A percentile compares a stretch with the other conserved stretches of the same genome.
Conservation (phyloP, 2,113 vertebrate genomes). For the Mus pahari region DNA sequence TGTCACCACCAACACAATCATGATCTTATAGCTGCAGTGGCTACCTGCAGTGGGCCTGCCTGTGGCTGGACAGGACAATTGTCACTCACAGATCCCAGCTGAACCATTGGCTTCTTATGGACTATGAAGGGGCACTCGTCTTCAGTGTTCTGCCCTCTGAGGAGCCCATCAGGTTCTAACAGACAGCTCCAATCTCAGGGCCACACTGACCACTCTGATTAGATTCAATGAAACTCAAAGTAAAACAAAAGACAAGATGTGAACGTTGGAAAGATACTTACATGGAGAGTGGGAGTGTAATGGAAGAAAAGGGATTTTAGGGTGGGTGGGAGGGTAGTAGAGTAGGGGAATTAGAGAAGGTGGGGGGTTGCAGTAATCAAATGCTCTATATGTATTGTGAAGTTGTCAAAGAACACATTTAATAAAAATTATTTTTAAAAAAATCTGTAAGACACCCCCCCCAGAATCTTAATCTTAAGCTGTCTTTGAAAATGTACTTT, state of each 20-base stretch:
- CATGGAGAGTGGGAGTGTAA: neutral
- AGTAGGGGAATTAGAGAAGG: neutral
- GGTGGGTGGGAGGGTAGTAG: no score
- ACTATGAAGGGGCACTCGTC: neutral
- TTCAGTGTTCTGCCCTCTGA: neutral
- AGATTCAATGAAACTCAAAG: neutral
- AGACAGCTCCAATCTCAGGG: neutral
- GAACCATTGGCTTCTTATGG: neutral
- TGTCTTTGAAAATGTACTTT: neutral
- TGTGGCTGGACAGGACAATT: neutral
- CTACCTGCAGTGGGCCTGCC: neutral
- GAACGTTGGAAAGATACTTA: neutral
- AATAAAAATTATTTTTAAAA: neutral
- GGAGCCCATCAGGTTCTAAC: neutral
- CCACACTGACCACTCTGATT: neutral
- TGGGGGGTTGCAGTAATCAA: neutral
- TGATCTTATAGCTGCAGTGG: neutral
- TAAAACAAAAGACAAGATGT: neutral
- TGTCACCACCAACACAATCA: neutral
- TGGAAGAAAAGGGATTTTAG: neutral
- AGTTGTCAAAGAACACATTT: neutral
- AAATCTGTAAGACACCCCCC: neutral
- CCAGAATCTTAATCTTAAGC: conserved; percentile 4
- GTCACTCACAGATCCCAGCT: neutral
- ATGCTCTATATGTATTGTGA: neutral